Evolutionary conservation across 2,888 invertebrate genomes (phyloP), one percentile per base, ranked within the genome.

Genomic region (Drosophila borealis): DNA sequence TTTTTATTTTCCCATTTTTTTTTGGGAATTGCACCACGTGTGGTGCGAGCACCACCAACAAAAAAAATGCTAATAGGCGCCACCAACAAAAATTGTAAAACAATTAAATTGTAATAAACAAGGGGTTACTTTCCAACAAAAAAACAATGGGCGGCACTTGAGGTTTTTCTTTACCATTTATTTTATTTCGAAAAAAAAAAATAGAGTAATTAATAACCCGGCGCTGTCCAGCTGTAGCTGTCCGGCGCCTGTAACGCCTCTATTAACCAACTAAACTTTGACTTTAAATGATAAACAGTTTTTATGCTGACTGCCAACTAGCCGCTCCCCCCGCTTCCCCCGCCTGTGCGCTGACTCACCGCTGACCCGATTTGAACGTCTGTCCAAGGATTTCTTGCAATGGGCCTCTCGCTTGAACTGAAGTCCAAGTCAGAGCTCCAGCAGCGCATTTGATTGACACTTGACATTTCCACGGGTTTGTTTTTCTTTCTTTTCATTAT

Each of bases 81-180:
- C 89, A 88, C 74, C 89, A 51, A 21, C 36, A 13, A 8, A 76
- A 89, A 88, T 90, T 89, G 90, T 88, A 90, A 90, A 83, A 88
- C 88, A 88, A 88, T 90, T 88, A 90, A 90, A 88, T 88, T 86
- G 90, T 90, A 90, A 86, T 90, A 81, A 83, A 69, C 62, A 50
- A 51, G 49, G 61, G 44, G 34, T 72, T 21, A 14, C 36, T 11
- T 46, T 3, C 50, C 41, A 17, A 42, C 14, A 87, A 66, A 64
- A 76, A 29, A 87, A 66, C 66, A 76, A 71, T 84, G 82, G 82
- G 89, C 81, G 89, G 89, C 70, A 81, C 82, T 81, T 71, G 79
- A 53, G 59, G 73, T 76, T 65, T 53, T 46, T 33, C 25, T 41
- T 21, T 21, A 19, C n/a, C 36, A 55, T 67, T 39, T 21, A 56